Base-by-base conservation (phyloP, 2,113 vertebrate genomes). In the Oreochromis niloticus region DNA sequence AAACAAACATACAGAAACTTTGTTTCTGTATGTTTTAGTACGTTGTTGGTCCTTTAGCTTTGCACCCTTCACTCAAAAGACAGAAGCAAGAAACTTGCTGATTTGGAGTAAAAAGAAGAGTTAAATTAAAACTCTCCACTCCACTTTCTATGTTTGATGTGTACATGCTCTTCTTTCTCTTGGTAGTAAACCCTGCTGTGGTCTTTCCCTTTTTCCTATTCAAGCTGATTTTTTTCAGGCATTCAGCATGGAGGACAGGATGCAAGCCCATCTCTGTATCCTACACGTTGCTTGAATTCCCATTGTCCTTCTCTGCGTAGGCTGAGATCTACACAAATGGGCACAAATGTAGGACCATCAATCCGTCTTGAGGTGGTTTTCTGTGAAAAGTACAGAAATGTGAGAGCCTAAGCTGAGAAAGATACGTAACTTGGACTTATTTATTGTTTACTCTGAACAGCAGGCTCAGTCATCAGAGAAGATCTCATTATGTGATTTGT, bases 381-480 rank as follows among this genome's bases (percentile, higher is more conserved):
- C 52, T 81, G 86, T 50, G 63, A 80, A 91, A 52, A 81, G 57
- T 85, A 39, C 71, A 32, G 71, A 80, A 11, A 24, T 19, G 68
- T 27, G 46, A 80, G 55, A 84, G 7, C 24, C 6, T 57, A 73
- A 17, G 80, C 32, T 6, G 59, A 82, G 61, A 61, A 80, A 79
- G 10, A 30, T 46, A 71, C 46, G 36, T 59, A 81, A 84, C 82
- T 75, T 82, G 56, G 63, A 63, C 56, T 80, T 27, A 50, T 83
- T 90, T 68, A 48, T 50, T 90, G 55, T 89, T 89, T 73, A 84
- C 19, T 83, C n/a, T 41, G 54, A 85, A 83, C 82, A 83, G 36
- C 75, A 52, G 50, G 59, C 87, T 81, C 80, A 85, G 81, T 89
- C 85, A 91, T 52, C 17, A 48, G 66, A 27, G 46, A 89, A 6